These are phyloP conservation scores for Mimumesa dahlbomi DNA, from an alignment of 2,888 invertebrate genomes.

Conservation along the genomic window DNA sequence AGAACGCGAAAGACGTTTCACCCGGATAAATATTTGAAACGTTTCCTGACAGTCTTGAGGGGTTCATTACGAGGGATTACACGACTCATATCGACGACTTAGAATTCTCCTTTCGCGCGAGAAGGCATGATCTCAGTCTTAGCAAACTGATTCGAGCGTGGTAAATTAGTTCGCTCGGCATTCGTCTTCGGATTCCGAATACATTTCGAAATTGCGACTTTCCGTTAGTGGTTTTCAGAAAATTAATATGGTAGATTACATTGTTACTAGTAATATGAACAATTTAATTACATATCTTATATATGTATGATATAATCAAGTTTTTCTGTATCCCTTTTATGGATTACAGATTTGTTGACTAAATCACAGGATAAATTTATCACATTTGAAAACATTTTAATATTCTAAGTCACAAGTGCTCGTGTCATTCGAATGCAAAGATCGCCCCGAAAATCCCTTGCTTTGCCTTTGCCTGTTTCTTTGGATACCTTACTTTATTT, in stretches of 20 bases:
- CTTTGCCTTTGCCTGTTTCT: background rate
- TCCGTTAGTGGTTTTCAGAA: conserved; percentile 9
- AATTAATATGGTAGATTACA: background rate
- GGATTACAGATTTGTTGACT: too few relatives aligned
- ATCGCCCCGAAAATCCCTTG: conserved; percentile 7
- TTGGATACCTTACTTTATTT: conserved; percentile 21
- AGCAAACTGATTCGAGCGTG: conserved; percentile 65
- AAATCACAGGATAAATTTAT: background rate
- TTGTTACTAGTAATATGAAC: background rate
- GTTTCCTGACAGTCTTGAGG: conserved; percentile 71
- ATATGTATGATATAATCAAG: too few relatives aligned
- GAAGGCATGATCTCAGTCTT: conserved; percentile 70
- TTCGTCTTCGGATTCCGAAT: conserved; percentile 43
- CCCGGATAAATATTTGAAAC: conserved; percentile 74
- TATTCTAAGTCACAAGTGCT: background rate
- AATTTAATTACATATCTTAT: too few relatives aligned
- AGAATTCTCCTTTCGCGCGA: conserved; percentile 69
- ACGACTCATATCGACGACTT: conserved; percentile 75
- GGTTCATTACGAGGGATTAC: conserved; percentile 77
- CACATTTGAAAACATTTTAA: background rate
- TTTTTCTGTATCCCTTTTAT: too few relatives aligned
- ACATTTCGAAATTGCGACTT: conserved; percentile 16
- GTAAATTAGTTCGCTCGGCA: conserved; percentile 70
- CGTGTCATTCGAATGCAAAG: conserved; percentile 14
- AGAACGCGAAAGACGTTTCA: conserved; percentile 62